A percentile compares a stretch with the other conserved stretches of the same genome.
Evolutionary conservation across 1,140 invertebrate species (phyloP).

Genomic region (Eriocheir sinensis): DNA sequence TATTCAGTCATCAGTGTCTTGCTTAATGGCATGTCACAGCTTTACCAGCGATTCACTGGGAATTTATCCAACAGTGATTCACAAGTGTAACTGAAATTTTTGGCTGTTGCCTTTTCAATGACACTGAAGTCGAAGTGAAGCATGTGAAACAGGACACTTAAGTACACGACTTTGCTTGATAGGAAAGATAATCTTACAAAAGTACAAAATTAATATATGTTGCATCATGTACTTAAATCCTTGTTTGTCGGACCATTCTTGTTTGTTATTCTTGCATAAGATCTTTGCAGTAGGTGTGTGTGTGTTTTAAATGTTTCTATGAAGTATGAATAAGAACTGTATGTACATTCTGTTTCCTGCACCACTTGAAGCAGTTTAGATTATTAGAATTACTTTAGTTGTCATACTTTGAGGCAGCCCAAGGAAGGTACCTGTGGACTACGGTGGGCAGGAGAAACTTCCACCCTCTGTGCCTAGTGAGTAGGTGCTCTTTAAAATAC

Average conservation of each 20-base stretch:
- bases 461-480: slow-evolving; percentile 2
- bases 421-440: slow-evolving; percentile 6
- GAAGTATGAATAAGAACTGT: not conserved
- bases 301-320: not conserved
- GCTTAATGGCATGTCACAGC: not conserved
- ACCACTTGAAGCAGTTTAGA: not conserved
- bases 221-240: not conserved
- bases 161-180: slow-evolving; percentile 3
- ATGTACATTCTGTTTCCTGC: not conserved
- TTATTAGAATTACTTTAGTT: not conserved
- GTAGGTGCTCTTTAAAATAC: not conserved
- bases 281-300: not conserved
- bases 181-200: slow-evolving; percentile 15
- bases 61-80: not conserved
- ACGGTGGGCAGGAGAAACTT: not conserved
- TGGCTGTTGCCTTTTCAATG: not conserved
- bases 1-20: not conserved
- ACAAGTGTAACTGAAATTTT: not conserved
- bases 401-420: slow-evolving; percentile 1
- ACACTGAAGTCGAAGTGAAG: not conserved
- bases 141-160: not conserved
- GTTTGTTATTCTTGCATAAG: not conserved
- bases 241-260: not conserved
- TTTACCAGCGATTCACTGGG: not conserved
- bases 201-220: slow-evolving; percentile 17